Evolutionary conservation across 2,797 vertebrate genomes (phyloP).

Genomic region (Anomalospiza imberbis): DNA sequence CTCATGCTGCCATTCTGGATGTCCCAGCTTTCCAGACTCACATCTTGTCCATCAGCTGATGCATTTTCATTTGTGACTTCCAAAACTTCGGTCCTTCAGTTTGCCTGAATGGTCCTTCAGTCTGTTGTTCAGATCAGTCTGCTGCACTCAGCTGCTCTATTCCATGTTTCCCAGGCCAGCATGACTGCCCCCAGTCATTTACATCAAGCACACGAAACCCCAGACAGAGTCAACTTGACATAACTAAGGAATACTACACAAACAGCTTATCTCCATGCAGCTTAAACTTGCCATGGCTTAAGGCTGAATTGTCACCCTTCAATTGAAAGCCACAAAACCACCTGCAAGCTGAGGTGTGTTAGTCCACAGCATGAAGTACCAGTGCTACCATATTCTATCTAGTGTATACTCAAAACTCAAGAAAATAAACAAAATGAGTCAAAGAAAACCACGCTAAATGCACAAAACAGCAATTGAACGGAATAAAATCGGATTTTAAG

Average conservation of each 20-base stretch:
- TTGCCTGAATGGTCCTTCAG: not conserved
- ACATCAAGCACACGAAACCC: rapidly evolving
- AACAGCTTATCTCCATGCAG: not conserved
- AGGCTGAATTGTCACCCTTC: not conserved
- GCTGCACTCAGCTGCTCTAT: not conserved
- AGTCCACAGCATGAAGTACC: not conserved
- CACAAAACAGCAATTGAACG: not conserved
- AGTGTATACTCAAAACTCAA: not conserved
- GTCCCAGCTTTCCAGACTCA: not conserved
- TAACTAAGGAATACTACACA: not conserved
- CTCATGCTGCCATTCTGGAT: not conserved
- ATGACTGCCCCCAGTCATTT: not conserved
- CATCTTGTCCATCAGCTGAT: not conserved
- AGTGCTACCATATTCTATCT: not conserved
- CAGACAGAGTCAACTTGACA: rapidly evolving
- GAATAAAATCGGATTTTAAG: not conserved
- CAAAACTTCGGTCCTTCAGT: not conserved
- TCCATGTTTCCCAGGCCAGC: not conserved
- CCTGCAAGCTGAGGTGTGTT: not conserved
- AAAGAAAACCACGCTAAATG: not conserved
- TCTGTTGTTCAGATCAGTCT: not conserved
- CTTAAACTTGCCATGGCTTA: not conserved
- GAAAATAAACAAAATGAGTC: not conserved
- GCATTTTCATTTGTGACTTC: not conserved
- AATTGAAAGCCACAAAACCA: not conserved